Base-by-base conservation (phyloP, 1,140 invertebrate species). In the Cryptotermes secundus region DNA sequence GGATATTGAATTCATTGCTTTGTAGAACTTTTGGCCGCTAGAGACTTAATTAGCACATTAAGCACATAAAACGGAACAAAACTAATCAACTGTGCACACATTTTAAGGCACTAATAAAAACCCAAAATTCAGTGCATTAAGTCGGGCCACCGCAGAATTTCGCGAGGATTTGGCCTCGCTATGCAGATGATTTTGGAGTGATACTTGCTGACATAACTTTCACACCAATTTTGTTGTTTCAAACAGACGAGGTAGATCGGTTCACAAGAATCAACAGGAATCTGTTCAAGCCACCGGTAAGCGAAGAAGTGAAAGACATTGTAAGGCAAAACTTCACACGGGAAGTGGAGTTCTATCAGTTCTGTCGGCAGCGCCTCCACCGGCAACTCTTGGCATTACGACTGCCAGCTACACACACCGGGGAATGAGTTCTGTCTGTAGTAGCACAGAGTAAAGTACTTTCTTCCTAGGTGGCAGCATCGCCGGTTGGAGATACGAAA, bases 271-370 rank as follows among this genome's bases (percentile, higher is more conserved):
- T 97, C 87, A 97, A 97, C 89, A 93, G 94, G 72, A 97, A 97
- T 89, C 92, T 93, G 34, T 97, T 97, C 89, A 97, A 97, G 88
- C 96, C 96, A 1, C 94, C 95, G 4, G 96, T 97, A 0, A 95
- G 95, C 65, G 95, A 97, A 87, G 93, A 95, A 87, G 93, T 97
- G 0, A 97, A 97, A 89, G 93, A 97, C 36, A 93, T 97, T n/a
- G 95, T 97, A 0, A 91, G 96, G 85, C 92, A 92, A 79, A 97
- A 97, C 88, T 97, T 98, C 88, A 97, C 96, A 0, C 92, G 95
- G 83, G 97, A 98, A 90, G 96, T 97, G 34, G 96, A 97, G 88
- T 97, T 98, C 88, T 98, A 97, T 89, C 94, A 97, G 87, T 98
- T 97, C 88, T 97, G 96, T 88, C 94, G 93, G 87, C 96, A 97